Conservation (phyloP, 1,140 invertebrate genomes). For the Matsumurasca onukii region DNA sequence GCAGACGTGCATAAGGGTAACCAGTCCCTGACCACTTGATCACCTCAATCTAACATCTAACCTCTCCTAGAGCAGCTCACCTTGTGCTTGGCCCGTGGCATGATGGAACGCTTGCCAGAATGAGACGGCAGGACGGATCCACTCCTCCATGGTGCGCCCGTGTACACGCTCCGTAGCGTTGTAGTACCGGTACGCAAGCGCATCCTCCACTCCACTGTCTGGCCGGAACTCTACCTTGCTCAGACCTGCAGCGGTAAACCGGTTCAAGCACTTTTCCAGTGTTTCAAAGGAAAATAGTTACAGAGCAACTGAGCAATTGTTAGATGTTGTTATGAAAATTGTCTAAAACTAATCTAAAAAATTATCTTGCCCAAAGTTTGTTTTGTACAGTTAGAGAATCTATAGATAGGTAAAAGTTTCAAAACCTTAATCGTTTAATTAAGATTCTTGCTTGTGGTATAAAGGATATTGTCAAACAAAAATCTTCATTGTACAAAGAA, state of each 20-base stretch:
- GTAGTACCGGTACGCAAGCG: conserved; percentile 57
- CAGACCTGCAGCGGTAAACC: conserved; percentile 49
- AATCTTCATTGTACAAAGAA: no score
- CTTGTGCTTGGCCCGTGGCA: background rate
- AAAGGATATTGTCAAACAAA: no score
- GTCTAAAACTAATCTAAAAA: background rate
- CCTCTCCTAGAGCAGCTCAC: no score
- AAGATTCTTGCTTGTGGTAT: no score
- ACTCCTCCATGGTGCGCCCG: conserved; percentile 61
- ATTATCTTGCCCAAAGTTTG: background rate
- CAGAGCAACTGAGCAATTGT: background rate
- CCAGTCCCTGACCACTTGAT: no score
- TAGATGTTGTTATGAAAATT: background rate
- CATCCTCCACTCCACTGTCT: conserved; percentile 51
- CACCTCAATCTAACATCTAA: no score
- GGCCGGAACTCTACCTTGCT: conserved; percentile 57
- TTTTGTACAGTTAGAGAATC: background rate
- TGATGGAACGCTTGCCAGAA: conserved; percentile 54
- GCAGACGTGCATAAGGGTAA: no score
- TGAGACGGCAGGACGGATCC: conserved; percentile 62
- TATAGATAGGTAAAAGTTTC: background rate
- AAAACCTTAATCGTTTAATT: background rate
- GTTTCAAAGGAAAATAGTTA: background rate
- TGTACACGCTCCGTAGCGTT: conserved; percentile 55
- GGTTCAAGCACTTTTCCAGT: background rate